Evolutionary conservation across 1,140 invertebrate genomes (phyloP).

Genomic region (Philopotamus ludificatus): DNA sequence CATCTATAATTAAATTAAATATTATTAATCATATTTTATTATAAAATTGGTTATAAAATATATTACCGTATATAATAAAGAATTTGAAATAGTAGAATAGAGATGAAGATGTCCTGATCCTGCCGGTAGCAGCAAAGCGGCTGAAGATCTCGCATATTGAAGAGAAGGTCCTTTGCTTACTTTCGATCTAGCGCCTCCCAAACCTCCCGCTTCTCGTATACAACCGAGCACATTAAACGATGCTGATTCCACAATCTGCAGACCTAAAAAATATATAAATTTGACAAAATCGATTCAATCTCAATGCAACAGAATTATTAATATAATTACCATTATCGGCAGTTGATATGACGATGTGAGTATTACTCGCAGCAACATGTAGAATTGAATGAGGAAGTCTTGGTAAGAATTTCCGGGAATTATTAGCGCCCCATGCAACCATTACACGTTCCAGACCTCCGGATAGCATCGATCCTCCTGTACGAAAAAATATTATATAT

Average conservation of each 20-base stretch:
- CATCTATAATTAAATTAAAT: conserved; percentile 44
- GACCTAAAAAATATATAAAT: too few relatives aligned
- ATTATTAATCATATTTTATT: neutral
- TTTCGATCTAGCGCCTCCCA: conserved; percentile 22
- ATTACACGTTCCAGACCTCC: conserved; percentile 54
- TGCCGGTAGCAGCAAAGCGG: conserved; percentile 47
- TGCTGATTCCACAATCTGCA: conserved; percentile 35
- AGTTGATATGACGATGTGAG: conserved; percentile 48
- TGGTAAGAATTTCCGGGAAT: conserved; percentile 49
- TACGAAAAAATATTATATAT: too few relatives aligned
- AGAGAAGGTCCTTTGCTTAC: conserved; percentile 41
- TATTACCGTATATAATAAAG: conserved; percentile 53
- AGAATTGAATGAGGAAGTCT: conserved; percentile 50
- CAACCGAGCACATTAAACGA: conserved; percentile 25
- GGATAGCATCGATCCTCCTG: conserved; percentile 50
- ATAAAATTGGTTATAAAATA: neutral
- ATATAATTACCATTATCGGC: conserved; percentile 50
- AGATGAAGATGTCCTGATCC: conserved; percentile 50
- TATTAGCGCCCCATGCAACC: conserved; percentile 51
- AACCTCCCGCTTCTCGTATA: conserved; percentile 37
- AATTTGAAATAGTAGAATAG: conserved; percentile 50
- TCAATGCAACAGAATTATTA: neutral
- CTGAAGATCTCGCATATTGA: conserved; percentile 45
- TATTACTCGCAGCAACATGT: conserved; percentile 47
- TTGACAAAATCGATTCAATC: conserved; percentile 9